These are phyloP conservation scores for Cheiracanthium punctorium DNA, from an alignment of 2,888 invertebrate genomes.

Conservation along the genomic window DNA sequence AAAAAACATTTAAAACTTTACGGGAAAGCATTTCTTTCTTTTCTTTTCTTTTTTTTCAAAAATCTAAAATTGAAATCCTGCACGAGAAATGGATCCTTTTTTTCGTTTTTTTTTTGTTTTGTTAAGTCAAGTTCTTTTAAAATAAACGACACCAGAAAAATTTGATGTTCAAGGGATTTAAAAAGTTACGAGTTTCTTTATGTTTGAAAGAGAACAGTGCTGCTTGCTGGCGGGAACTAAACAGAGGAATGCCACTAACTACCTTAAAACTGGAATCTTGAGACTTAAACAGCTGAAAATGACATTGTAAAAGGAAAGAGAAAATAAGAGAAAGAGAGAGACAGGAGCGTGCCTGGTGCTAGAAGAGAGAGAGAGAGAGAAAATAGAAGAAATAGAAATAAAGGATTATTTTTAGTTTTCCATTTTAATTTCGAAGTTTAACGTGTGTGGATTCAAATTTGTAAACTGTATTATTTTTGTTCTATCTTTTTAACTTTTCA, in stretches of 20 bases:
- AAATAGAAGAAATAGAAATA: neutral
- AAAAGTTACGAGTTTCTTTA: neutral
- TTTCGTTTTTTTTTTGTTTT: too few species aligned
- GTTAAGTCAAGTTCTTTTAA: neutral
- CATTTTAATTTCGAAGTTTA: neutral
- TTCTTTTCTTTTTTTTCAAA: too few species aligned
- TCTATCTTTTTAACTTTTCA: too few species aligned
- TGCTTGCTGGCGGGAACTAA: neutral
- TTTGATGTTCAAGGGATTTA: neutral
- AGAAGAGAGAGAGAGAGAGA: neutral
- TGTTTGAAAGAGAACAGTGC: neutral
- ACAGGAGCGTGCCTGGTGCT: neutral
- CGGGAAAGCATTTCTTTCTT: too few species aligned
- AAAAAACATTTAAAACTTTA: too few species aligned
- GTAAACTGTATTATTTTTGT: too few species aligned
- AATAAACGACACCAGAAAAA: neutral
- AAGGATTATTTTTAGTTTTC: neutral
- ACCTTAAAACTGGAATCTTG: neutral
- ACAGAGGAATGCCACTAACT: neutral
- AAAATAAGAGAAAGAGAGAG: neutral
- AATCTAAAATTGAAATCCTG: too few species aligned
- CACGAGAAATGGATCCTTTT: too few species aligned
- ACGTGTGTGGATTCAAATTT: neutral
- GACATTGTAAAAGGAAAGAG: neutral
- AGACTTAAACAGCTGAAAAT: neutral